phyloP scores from a whole-genome alignment of 2,797 vertebrate species.

The Sebastes wilsoni region DNA sequence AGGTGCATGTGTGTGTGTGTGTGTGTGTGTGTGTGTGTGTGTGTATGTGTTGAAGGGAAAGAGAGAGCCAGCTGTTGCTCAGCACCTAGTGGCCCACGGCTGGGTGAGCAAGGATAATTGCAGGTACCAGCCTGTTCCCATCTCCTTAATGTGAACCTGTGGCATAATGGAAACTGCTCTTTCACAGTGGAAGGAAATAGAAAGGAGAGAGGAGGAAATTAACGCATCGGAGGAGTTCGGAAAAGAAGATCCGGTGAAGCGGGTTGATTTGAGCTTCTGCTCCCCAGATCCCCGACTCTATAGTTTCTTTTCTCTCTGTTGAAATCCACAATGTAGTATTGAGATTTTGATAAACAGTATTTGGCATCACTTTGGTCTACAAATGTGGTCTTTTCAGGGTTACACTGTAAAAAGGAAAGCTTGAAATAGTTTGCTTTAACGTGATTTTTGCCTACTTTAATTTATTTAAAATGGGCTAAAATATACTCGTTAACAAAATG shows the following conservation, averaged over 20 bases:
- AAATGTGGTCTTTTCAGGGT: not conserved
- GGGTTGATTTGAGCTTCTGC: slow-evolving; percentile 9
- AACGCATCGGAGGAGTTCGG: slow-evolving; percentile 11
- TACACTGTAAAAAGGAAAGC: not conserved
- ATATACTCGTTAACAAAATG: not conserved
- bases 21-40: not conserved
- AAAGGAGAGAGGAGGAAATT: slow-evolving; percentile 47
- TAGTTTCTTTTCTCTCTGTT: not conserved
- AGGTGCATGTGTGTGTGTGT: slow-evolving; percentile 15
- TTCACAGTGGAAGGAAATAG: slow-evolving; percentile 40
- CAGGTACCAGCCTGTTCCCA: slow-evolving; percentile 77
- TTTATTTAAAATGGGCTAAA: not conserved
- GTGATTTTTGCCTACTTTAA: not conserved
- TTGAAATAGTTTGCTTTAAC: not conserved
- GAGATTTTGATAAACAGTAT: not conserved
- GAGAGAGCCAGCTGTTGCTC: slow-evolving; percentile 72
- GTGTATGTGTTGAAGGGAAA: slow-evolving; percentile 9
- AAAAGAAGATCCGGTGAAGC: slow-evolving; percentile 16
- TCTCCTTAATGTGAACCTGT: slow-evolving; percentile 71
- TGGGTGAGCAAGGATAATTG: slow-evolving; percentile 81
- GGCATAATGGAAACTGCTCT: slow-evolving; percentile 65
- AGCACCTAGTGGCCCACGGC: slow-evolving; percentile 63
- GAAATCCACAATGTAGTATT: not conserved
- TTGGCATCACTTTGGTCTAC: not conserved
- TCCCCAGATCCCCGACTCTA: not conserved